Evolutionary conservation across 2,797 vertebrate species (phyloP).

Genomic region (Neomorphus geoffroyi): DNA sequence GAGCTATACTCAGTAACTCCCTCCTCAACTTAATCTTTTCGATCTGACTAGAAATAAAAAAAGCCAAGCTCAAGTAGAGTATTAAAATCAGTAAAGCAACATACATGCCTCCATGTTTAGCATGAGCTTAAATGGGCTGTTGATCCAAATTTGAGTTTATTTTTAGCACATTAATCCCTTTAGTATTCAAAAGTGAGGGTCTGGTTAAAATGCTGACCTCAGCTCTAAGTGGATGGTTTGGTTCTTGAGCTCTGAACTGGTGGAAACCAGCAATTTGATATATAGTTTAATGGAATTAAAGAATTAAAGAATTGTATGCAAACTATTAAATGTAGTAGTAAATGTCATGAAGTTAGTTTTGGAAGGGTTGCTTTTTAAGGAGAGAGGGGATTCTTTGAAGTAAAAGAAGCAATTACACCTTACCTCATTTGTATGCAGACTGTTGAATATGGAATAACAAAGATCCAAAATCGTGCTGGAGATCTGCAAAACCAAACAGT

Average conservation of each 20-base stretch:
- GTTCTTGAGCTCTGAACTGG: slow-evolving; percentile 52
- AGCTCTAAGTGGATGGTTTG: background rate
- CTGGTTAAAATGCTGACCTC: slow-evolving; percentile 46
- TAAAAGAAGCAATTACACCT: background rate
- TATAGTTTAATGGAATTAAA: background rate
- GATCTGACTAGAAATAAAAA: background rate
- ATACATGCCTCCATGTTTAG: background rate
- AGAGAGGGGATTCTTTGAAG: background rate
- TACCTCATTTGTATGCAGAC: slow-evolving; percentile 61
- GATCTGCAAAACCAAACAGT: slow-evolving; percentile 53
- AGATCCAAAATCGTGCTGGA: slow-evolving; percentile 69
- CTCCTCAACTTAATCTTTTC: background rate
- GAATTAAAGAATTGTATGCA: background rate
- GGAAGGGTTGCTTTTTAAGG: background rate
- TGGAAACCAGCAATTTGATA: slow-evolving; percentile 51
- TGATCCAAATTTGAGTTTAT: background rate
- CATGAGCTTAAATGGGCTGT: background rate
- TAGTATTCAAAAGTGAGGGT: background rate
- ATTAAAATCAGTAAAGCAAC: background rate
- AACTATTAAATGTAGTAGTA: background rate
- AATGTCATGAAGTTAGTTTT: background rate
- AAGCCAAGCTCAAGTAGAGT: background rate
- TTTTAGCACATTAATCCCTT: background rate
- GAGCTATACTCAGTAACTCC: background rate
- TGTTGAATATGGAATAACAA: slow-evolving; percentile 73